Base-by-base conservation (phyloP, 1,140 invertebrate species). In the Orussus abietinus region DNA sequence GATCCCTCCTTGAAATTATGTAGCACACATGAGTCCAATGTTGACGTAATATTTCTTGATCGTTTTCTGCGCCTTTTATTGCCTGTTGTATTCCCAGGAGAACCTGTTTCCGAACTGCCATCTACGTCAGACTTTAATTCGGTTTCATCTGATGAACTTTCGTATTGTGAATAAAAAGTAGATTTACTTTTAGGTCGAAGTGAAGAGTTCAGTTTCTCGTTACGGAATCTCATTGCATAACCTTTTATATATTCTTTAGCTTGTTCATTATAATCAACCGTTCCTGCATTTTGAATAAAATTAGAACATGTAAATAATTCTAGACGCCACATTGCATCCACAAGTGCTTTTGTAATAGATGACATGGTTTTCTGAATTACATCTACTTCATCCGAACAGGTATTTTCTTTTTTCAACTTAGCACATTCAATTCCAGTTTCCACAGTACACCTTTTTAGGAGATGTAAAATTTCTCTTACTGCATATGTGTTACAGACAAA, bases 401-500 rank as follows among this genome's bases (percentile, higher is more conserved):
- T 31, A 13, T 11, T 36, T 28, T 55, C 28, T 32, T 18, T 40
- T 39, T 31, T 53, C 18, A 40, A 26, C 38, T 48, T 58, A 4
- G 30, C 40, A 3, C 28, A 53, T 29, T 59, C 59, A n/a, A 38
- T 40, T 21, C 44, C 46, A 4, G 38, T 26, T 4, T 31, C 38
- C 11, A 30, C 30, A 5, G 52, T 38, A 38, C 51, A 57, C 1
- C 42, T 41, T 34, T 55, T 55, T 5, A 71, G 49, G 34, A 57
- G 38, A 36, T 49, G 14, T 11, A 69, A 13, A 9, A 54, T 41
- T 26, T 64, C 57, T 38, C 55, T 58, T 4, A 63, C 42, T 3
- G 48, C 47, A 41, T 61, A 64, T 49, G 62, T 67, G 32, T 68
- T 68, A 33, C 57, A 59, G 15, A 66, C 22, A 35, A 70, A 70